A percentile compares a stretch with the other conserved stretches of the same genome.
phyloP scores from a whole-genome alignment of 2,113 vertebrate species.

The Canis aureus region DNA sequence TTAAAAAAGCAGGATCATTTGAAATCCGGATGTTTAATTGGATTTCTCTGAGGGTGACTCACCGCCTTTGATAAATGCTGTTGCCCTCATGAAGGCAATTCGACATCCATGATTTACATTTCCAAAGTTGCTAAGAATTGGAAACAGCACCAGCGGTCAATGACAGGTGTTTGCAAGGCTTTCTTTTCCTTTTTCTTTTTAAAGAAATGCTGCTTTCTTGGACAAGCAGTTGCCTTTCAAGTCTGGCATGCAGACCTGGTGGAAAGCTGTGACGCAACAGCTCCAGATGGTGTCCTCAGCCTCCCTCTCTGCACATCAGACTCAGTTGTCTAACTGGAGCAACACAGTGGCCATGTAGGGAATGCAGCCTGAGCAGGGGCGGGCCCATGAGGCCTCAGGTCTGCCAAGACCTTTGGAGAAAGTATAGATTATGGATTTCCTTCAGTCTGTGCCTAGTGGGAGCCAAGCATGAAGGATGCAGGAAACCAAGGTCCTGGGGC shows the following conservation, averaged over 20 bases:
- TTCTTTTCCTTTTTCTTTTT: not conserved
- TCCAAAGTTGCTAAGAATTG: not conserved
- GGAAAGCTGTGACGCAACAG: not conserved
- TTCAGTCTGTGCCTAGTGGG: not conserved
- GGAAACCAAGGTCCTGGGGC: not conserved
- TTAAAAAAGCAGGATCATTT: no score
- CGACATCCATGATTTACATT: not conserved
- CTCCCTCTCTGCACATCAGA: not conserved
- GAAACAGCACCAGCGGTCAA: not conserved
- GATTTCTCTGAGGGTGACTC: constrained; percentile 62
- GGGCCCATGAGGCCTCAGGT: not conserved
- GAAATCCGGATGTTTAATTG: constrained; percentile 54
- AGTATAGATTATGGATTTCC: not conserved
- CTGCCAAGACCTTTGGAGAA: not conserved
- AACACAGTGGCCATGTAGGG: not conserved
- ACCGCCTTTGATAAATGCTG: not conserved
- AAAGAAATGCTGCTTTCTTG: not conserved
- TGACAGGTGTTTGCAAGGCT: no score
- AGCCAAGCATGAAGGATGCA: not conserved
- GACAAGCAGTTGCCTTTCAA: not conserved
- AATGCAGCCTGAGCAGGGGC: not conserved
- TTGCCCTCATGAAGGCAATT: not conserved
- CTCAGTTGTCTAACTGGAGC: not conserved
- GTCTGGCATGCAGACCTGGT: not conserved
- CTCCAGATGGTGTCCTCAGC: not conserved